A percentile compares a stretch with the other conserved stretches of the same genome.
Evolutionary conservation across 2,113 vertebrate genomes (phyloP).

Genomic region (Syngnathoides biaculeatus): DNA sequence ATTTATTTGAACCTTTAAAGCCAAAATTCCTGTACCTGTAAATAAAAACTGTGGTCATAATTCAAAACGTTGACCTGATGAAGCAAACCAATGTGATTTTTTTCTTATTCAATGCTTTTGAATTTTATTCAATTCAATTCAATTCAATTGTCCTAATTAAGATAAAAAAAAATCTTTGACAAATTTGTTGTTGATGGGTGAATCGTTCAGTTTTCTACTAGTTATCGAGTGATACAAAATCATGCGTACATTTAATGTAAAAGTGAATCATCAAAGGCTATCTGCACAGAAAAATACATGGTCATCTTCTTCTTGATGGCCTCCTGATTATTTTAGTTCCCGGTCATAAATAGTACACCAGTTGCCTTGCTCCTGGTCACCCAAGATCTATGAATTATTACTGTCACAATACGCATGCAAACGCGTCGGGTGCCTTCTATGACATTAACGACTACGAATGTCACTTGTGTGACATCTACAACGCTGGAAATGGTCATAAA

Average conservation of each 20-base stretch:
- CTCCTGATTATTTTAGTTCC: slow-evolving; percentile 59
- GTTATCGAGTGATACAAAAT: too few species aligned
- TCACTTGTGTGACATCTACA: background rate
- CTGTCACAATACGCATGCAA: slow-evolving; percentile 5
- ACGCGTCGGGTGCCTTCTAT: background rate
- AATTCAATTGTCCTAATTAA: too few species aligned
- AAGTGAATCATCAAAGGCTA: background rate
- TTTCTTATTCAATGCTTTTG: too few species aligned
- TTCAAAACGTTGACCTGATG: too few species aligned
- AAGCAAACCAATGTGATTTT: too few species aligned
- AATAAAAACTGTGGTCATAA: too few species aligned
- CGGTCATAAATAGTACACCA: slow-evolving; percentile 64
- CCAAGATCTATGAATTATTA: slow-evolving; percentile 27
- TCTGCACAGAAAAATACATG: background rate
- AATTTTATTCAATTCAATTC: too few species aligned
- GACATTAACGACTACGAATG: background rate
- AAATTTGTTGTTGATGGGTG: too few species aligned
- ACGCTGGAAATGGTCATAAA: slow-evolving; percentile 5
- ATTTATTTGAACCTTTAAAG: too few species aligned
- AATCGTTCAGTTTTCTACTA: too few species aligned
- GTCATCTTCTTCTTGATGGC: slow-evolving; percentile 24
- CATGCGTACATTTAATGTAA: background rate
- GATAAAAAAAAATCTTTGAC: too few species aligned
- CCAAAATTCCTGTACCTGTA: too few species aligned
- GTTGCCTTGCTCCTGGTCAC: slow-evolving; percentile 45